A percentile compares a stretch with the other conserved stretches of the same genome.
Evolutionary conservation across 2,797 vertebrate genomes (phyloP).

Genomic region (Phrynocephalus forsythii): DNA sequence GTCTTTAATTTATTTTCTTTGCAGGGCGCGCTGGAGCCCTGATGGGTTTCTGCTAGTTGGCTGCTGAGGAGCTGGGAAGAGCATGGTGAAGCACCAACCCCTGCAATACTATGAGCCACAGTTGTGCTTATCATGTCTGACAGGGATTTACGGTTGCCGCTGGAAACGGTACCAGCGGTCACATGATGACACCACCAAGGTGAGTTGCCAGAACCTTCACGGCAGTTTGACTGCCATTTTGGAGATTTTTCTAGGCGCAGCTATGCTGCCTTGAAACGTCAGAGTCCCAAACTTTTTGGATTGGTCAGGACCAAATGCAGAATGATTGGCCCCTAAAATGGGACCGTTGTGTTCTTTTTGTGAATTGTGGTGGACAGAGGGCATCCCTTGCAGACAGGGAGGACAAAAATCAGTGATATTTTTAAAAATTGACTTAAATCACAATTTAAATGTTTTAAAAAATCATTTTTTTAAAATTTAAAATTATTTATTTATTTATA

Average conservation of each 20-base stretch:
- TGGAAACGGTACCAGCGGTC: conserved; percentile 99
- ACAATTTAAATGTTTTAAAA: too few species aligned
- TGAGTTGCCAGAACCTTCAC: conserved; percentile 64
- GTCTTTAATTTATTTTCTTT: neutral
- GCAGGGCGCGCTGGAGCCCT: conserved; percentile 77
- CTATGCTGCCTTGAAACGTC: neutral
- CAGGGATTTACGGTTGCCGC: conserved; percentile 97
- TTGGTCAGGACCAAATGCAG: fast-evolving
- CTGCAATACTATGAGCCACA: conserved; percentile 99
- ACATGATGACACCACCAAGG: conserved; percentile 95
- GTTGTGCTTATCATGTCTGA: conserved; percentile 95
- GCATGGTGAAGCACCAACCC: conserved; percentile 99
- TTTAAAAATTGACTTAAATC: too few species aligned
- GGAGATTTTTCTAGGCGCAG: too few species aligned
- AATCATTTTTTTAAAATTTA: too few species aligned
- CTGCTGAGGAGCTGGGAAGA: conserved; percentile 82
- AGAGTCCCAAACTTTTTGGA: neutral
- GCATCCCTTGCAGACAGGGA: neutral
- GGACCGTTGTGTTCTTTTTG: fast-evolving
- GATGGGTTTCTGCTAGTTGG: conserved; percentile 86
- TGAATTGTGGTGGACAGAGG: neutral
- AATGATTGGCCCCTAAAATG: fast-evolving
- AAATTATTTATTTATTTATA: too few species aligned
- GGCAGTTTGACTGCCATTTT: fast-evolving
- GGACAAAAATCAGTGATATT: too few species aligned